Base-by-base conservation (phyloP, 2,888 invertebrate genomes). In the Stegophylla sp. region DNA sequence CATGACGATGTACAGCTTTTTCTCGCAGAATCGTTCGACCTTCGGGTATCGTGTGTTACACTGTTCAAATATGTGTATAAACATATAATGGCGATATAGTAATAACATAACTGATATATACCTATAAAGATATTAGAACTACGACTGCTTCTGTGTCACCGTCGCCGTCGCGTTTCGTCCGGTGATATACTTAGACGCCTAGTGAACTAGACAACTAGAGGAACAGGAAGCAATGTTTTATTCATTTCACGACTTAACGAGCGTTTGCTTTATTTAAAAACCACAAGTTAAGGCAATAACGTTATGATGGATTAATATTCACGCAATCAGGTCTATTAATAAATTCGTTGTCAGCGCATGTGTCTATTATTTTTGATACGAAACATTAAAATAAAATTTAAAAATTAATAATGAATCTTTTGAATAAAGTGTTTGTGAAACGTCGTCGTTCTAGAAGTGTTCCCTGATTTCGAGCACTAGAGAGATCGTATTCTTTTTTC, bases 221-320 rank as follows among this genome's bases (percentile, higher is more conserved):
- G n/a, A n/a, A 71, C 71, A 17, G 53, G 53, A 53, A 34, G 41
- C 53, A 34, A 71, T 71, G 69, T 71, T 69, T 53, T 71, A 71
- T 53, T 53, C 34, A 34, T 41, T 20, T 71, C 53, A 20, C 20
- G 15, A 20, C 34, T 34, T 34, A 53, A 69, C 26, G 26, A 53
- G 15, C 15, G 4, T 53, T 34, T 28, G 15, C 20, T 23, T 53
- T 34, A 34, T 20, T 63, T 45, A 20, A 71, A 71, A 71, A n/a
- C 20, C 53, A 26, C 15, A 13, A 71, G 13, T 41, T 71, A 15
- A n/a, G 15, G 20, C 20, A 41, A 71, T 71, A 41, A 53, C 53
- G 34, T 51, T 53, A 34, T 13, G 51, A 15, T 34, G 7, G 48
- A 69, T 69, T 69, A n/a, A 69, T 69, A 53, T 34, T 20, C 53